A percentile compares a stretch with the other conserved stretches of the same genome.
phyloP scores from a whole-genome alignment of 2,113 vertebrate genomes.

The Caracal caracal region DNA sequence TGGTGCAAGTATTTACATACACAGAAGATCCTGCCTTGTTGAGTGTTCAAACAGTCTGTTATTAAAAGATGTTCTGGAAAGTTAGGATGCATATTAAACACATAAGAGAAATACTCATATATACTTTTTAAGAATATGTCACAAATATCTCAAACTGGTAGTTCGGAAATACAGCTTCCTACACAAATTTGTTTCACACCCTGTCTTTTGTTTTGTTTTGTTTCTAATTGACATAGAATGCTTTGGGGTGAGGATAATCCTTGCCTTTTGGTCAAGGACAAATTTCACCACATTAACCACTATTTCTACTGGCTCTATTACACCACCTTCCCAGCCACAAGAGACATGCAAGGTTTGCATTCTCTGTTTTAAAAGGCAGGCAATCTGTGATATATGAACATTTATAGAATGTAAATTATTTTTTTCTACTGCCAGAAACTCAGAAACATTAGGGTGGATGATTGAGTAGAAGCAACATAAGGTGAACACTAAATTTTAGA shows the following conservation, averaged over 20 bases:
- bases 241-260: background rate
- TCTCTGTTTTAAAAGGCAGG: background rate
- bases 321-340: background rate
- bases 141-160: background rate
- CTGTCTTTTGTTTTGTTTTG: background rate
- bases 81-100: background rate
- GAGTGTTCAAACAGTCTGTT: background rate
- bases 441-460: background rate
- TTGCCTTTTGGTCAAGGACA: background rate
- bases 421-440: background rate
- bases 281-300: background rate
- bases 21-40: background rate
- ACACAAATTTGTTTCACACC: background rate
- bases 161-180: background rate
- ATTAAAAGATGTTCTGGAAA: background rate
- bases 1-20: background rate
- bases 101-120: background rate
- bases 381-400: background rate
- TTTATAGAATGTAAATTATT: background rate
- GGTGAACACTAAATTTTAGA: background rate
- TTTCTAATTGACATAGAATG: background rate
- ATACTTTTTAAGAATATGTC: background rate
- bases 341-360: fast-evolving
- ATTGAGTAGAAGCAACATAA: background rate
- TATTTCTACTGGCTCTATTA: background rate